Evolutionary conservation across 92 coral and sea anemone species (phyloP), one percentile per base, ranked within the genome.

Genomic region (Epizoanthus illoricatus): DNA sequence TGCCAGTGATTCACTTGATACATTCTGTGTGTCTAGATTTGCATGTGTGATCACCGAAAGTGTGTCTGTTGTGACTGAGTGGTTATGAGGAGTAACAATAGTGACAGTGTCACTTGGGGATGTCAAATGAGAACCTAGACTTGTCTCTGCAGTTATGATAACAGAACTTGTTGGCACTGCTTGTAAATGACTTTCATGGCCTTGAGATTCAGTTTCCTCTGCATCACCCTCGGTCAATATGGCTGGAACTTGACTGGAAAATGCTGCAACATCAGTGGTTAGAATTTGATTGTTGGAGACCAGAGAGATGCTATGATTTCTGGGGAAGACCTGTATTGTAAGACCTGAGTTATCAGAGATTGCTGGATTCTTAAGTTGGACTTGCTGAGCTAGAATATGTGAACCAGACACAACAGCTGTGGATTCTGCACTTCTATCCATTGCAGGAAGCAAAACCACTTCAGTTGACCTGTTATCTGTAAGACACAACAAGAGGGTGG

Each of bases 171-270:
- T 16, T 13, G 74, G 68, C 24, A 66, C 47, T 40, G 64, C 45
- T 4, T 65, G 49, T 81, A 80, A 69, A 73, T 68, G 71, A 5
- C 87, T 84, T 66, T 90, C 86, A 70, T 85, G 84, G 23, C 84
- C 81, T 19, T 87, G 88, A n/a, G 94, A 39, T 41, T 93, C 99
- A 52, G 76, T 88, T 7, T 90, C 99, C 55, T 97, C 98, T 0
- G 88, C 94, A 85, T 94, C 99, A 21, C 98, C 98, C 79, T 97
- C 98, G 54, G 99, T 93, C 64, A 97, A 81, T 57, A 97, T 93
- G 74, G 97, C 72, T 11, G 99, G 99, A 49, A 97, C 91, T 90
- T 97, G 98, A 11, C 90, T 86, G 23, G 94, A 89, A 81, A 93
- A 93, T 55, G 92, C 84, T 55, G 87, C 52, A 20, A 91, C 87